A percentile compares a stretch with the other conserved stretches of the same genome.
These are phyloP conservation scores for Leptocoma aspasia DNA, from an alignment of 2,113 vertebrate genomes.

Conservation along the genomic window DNA sequence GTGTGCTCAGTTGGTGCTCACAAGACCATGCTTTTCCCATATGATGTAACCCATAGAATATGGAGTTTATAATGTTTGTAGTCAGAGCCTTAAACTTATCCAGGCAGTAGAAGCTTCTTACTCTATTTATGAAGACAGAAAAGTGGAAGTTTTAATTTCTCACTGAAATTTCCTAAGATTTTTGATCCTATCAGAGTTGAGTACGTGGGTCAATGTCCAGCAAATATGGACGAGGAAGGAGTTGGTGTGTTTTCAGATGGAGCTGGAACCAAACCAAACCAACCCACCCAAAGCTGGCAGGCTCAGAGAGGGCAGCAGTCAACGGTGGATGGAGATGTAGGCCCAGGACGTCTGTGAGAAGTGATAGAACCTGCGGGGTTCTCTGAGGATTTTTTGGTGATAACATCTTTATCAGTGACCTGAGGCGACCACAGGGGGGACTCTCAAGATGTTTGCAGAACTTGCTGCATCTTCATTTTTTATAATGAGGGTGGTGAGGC, in stretches of 20 bases:
- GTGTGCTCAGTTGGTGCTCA: not conserved
- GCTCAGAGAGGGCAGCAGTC: not conserved
- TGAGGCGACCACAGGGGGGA: not conserved
- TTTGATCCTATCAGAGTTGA: too few species aligned
- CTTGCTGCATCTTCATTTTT: not conserved
- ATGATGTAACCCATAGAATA: fast-evolving
- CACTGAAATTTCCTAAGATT: not conserved
- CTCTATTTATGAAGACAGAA: not conserved
- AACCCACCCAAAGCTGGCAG: not conserved
- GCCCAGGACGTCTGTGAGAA: not conserved
- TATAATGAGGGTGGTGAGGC: fast-evolving
- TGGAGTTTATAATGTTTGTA: not conserved
- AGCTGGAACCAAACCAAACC: not conserved
- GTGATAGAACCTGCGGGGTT: fast-evolving
- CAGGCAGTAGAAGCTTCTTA: not conserved
- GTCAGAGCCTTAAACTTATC: not conserved
- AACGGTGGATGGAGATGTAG: too few species aligned
- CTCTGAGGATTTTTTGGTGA: not conserved
- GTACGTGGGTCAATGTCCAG: fast-evolving
- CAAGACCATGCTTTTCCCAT: not conserved
- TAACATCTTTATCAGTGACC: not conserved
- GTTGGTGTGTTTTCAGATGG: fast-evolving
- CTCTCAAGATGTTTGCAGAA: fast-evolving
- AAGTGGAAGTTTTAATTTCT: not conserved
- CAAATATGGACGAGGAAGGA: not conserved